Evolutionary conservation across 1,140 invertebrate species (phyloP), one percentile per base, ranked within the genome.

Genomic region (Pomacea maculata): DNA sequence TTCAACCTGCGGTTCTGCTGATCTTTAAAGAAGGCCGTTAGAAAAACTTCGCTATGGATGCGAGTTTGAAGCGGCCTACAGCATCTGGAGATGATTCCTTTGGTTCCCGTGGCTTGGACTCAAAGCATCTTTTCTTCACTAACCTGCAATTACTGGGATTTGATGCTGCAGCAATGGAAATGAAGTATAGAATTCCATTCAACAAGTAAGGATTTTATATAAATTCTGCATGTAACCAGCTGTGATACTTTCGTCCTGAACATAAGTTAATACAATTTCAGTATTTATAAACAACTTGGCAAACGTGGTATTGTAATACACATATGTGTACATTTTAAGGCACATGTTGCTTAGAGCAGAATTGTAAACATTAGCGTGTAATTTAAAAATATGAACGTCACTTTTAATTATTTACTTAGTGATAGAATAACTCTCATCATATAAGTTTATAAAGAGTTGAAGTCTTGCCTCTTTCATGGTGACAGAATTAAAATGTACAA

Each of bases 141-240:
- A 90, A 89, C 79, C 80, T 90, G 21, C 82, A 87, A 52, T 80
- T 90, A 29, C 81, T 91, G 14, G 89, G 87, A 29, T 87, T 90
- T 84, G 88, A 90, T 84, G 78, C 85, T 34, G 76, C 80, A 74
- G 80, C 86, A 65, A 85, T 87, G 84, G 86, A 87, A 80, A 84
- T 75, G 68, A 81, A 84, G 17, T 83, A 87, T 75, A 86, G 83
- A 67, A 88, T 89, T 77, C 86, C 86, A 15, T 89, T 90, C 80
- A 90, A 88, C 68, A 89, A 86, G 89, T 90, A 86, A 84, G 85
- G n/a, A 70, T 54, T 7, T 1, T 15, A 19, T 74, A 6, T 73
- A n/a, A 8, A 19, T 5, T 67, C 64, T 78, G 34, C 34, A 45
- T 45, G 34, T 14, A 11, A 25, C 19, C n/a, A 63, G 45, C n/a